phyloP scores from a whole-genome alignment of 2,888 invertebrate genomes.

The Acronicta alni region DNA sequence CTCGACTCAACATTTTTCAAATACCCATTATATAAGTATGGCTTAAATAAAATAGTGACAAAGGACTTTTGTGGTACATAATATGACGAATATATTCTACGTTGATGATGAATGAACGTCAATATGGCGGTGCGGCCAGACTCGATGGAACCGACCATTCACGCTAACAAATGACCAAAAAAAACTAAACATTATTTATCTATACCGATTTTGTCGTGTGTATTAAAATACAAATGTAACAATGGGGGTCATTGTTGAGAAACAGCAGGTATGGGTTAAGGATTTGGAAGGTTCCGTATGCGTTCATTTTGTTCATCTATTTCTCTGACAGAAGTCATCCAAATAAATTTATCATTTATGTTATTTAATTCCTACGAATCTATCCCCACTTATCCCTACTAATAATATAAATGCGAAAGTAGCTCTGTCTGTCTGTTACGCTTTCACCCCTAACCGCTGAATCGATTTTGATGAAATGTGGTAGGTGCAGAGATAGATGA shows the following conservation, averaged over 20 bases:
- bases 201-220: slow-evolving; percentile 81
- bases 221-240: slow-evolving; percentile 88
- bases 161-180: slow-evolving; percentile 75
- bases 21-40: slow-evolving; percentile 43
- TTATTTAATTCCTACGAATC: too few relatives aligned
- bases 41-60: slow-evolving; percentile 51
- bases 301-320: not conserved
- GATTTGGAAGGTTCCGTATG: slow-evolving; percentile 42
- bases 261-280: slow-evolving; percentile 69
- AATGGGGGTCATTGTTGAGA: slow-evolving; percentile 83
- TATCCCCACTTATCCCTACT: too few relatives aligned
- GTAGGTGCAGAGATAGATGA: too few relatives aligned
- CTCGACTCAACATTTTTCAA: slow-evolving; percentile 44
- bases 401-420: too few relatives aligned
- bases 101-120: slow-evolving; percentile 63
- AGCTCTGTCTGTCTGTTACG: too few relatives aligned
- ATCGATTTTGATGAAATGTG: too few relatives aligned
- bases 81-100: slow-evolving; percentile 63
- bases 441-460: too few relatives aligned
- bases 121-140: slow-evolving; percentile 71
- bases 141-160: slow-evolving; percentile 82
- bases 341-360: too few relatives aligned
- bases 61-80: slow-evolving; percentile 52
- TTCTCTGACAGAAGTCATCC: too few relatives aligned
- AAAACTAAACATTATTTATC: slow-evolving; percentile 83